phyloP scores from a whole-genome alignment of 2,888 invertebrate species.

The Pseudoips prasinana region DNA sequence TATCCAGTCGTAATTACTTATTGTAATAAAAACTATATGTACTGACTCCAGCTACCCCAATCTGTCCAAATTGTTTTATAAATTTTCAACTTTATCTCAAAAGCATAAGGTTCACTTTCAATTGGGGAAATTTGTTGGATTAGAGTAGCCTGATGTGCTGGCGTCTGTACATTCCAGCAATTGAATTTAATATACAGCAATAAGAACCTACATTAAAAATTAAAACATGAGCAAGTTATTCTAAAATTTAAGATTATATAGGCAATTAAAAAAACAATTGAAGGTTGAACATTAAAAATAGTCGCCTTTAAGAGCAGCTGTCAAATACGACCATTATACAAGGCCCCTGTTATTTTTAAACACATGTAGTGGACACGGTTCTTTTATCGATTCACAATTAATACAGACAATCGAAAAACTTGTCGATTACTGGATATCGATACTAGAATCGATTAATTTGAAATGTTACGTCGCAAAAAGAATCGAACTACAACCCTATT shows the following conservation, averaged over 20 bases:
- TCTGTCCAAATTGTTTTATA: too few species aligned
- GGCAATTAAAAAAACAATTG: slow-evolving; percentile 44
- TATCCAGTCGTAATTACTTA: too few species aligned
- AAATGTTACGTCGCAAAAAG: slow-evolving; percentile 50
- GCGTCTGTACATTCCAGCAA: too few species aligned
- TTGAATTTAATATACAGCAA: too few species aligned
- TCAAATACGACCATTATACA: slow-evolving; percentile 24
- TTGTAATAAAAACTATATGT: too few species aligned
- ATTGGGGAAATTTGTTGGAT: too few species aligned
- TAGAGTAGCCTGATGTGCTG: too few species aligned
- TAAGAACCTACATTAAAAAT: slow-evolving; percentile 40
- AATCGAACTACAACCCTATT: slow-evolving; percentile 28
- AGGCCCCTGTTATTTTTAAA: slow-evolving; percentile 7
- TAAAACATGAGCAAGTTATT: slow-evolving; percentile 28
- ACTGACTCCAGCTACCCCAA: too few species aligned
- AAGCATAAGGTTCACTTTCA: too few species aligned
- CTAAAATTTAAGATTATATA: slow-evolving; percentile 40
- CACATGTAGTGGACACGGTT: slow-evolving; percentile 12
- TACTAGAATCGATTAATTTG: slow-evolving; percentile 42
- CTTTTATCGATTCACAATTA: slow-evolving; percentile 21
- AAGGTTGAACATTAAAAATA: slow-evolving; percentile 33
- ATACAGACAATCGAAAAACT: slow-evolving; percentile 31
- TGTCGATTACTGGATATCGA: slow-evolving; percentile 48
- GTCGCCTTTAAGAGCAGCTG: slow-evolving; percentile 31
- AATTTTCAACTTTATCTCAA: too few species aligned